These are phyloP conservation scores for Pheucticus melanocephalus DNA, from an alignment of 2,113 vertebrate species.

Conservation along the genomic window DNA sequence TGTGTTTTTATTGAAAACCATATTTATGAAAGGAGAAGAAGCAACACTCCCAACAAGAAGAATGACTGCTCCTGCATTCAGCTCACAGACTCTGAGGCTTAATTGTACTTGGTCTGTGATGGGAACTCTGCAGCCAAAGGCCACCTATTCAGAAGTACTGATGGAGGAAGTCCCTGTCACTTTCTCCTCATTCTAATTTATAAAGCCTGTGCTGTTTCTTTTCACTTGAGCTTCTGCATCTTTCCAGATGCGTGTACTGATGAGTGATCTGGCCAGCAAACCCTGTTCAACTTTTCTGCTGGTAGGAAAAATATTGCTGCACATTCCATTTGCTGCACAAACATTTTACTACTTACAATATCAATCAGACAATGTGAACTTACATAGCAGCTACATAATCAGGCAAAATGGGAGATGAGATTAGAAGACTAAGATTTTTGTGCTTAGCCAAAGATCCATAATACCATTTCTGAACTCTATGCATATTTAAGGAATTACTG, in stretches of 20 bases:
- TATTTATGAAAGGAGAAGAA: not conserved
- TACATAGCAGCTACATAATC: not conserved
- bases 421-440: not conserved
- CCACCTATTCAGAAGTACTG: not conserved
- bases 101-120: not conserved
- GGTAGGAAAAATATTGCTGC: not conserved
- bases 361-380: not conserved
- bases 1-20: not conserved
- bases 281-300: not conserved
- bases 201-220: not conserved
- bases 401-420: not conserved
- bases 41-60: not conserved
- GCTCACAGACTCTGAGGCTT: not conserved
- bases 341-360: not conserved
- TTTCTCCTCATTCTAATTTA: not conserved
- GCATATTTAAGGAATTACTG: not conserved
- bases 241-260: not conserved
- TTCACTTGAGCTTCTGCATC: not conserved
- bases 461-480: not conserved
- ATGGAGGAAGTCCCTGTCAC: not conserved
- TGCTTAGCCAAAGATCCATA: not conserved
- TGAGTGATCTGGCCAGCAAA: not conserved
- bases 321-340: not conserved
- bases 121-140: not conserved
- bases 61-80: not conserved